Evolutionary conservation across 1,140 invertebrate genomes (phyloP).

Genomic region (Melipona quadrifasciata): DNA sequence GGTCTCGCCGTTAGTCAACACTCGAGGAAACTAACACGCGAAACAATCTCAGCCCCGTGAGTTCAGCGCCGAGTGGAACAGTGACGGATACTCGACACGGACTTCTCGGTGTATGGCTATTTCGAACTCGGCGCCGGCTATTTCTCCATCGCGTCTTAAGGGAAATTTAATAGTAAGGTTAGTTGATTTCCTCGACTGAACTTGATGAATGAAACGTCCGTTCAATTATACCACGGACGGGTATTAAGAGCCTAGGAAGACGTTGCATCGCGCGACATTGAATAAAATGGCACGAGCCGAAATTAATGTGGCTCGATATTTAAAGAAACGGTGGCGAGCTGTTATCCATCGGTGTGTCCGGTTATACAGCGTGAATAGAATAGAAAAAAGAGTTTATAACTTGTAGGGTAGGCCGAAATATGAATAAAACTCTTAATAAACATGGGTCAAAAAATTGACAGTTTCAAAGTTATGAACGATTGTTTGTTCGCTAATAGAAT

Average conservation of each 20-base stretch:
- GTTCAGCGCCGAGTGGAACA: conserved; percentile 60
- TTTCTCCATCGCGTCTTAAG: background rate
- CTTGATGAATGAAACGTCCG: background rate
- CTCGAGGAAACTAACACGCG: conserved; percentile 70
- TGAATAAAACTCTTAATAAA: too few species aligned
- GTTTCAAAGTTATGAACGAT: too few species aligned
- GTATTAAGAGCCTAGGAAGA: background rate
- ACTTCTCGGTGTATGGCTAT: conserved; percentile 18
- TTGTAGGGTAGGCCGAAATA: too few species aligned
- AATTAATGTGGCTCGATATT: background rate
- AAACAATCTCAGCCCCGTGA: conserved; percentile 68
- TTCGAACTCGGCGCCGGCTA: conserved; percentile 28
- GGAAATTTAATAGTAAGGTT: background rate
- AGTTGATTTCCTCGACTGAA: background rate
- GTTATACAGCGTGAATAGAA: too few species aligned
- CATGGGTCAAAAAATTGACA: too few species aligned
- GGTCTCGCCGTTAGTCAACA: conserved; percentile 60
- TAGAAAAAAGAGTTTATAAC: too few species aligned
- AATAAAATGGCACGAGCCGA: background rate
- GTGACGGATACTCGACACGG: conserved; percentile 66
- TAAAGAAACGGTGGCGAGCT: background rate
- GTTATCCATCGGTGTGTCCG: too few species aligned
- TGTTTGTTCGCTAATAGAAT: too few species aligned
- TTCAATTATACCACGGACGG: background rate
- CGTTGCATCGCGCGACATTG: background rate